A percentile compares a stretch with the other conserved stretches of the same genome.
These are phyloP conservation scores for Fregata magnificens DNA, from an alignment of 2,113 vertebrate genomes.

Conservation along the genomic window DNA sequence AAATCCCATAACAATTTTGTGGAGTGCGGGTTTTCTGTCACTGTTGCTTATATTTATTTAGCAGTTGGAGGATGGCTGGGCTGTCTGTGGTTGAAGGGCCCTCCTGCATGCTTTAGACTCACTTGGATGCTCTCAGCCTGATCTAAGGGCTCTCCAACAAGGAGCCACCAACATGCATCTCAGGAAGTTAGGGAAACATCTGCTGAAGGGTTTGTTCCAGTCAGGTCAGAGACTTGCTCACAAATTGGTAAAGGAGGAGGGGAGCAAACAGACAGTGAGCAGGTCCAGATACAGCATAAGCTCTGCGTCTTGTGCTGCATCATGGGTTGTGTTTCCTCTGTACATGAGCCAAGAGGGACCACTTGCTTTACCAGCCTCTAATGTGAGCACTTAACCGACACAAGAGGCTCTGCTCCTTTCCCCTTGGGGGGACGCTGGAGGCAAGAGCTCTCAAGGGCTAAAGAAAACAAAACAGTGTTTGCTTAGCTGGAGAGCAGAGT, in stretches of 20 bases:
- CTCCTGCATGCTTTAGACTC: slow-evolving; percentile 29
- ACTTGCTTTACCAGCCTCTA: slow-evolving; percentile 37
- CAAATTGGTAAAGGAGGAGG: background rate
- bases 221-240: background rate
- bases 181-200: background rate
- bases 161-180: background rate
- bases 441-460: slow-evolving; percentile 58
- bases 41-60: slow-evolving; percentile 30
- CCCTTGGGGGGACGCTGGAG: background rate
- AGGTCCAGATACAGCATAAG: background rate
- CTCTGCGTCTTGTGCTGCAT: background rate
- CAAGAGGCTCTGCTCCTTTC: slow-evolving; percentile 56
- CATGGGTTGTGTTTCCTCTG: background rate
- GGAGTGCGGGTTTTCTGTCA: background rate
- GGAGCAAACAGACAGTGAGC: background rate
- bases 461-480: slow-evolving; percentile 66
- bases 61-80: slow-evolving; percentile 7
- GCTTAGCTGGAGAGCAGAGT: slow-evolving; percentile 52
- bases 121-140: slow-evolving; percentile 20
- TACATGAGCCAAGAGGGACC: background rate
- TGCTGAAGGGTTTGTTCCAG: background rate
- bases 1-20: background rate
- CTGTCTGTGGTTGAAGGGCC: slow-evolving; percentile 18
- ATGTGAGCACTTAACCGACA: slow-evolving; percentile 32
- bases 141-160: slow-evolving; percentile 24